Base-by-base conservation (phyloP, 1,140 invertebrate genomes). In the Ceratosolen solmsi region DNA sequence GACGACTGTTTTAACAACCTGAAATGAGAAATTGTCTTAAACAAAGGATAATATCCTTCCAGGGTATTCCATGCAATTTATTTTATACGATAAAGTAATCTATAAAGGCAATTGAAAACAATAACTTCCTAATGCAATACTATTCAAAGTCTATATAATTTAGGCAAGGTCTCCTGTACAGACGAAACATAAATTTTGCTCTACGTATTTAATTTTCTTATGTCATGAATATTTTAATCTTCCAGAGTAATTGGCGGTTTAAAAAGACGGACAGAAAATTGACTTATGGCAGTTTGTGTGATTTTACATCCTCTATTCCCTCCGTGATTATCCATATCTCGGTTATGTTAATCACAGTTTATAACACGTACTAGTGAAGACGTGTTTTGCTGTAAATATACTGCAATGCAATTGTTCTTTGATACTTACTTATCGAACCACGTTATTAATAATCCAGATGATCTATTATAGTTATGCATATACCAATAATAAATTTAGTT, bases 401-500 rank as follows among this genome's bases (percentile, higher is more conserved):
- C 51, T 17, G 63, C 72, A 81, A 75, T 75, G 41, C 22, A 41
- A 81, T 75, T 68, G 65, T 36, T 46, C 58, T 49, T 68, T 41
- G 58, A 38, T 1, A 9, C 20, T 11, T 1, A 56, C 25, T 30
- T 63, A 20, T 36, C 79, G 54, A 27, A 73, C 75, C 49, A 68
- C 46, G 41, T 54, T 80, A 75, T 80, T 80, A 80, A 75, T 80
- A 75, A 80, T 60, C 0, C 27, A 27, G 22, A 60, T 33, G 46
- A 79, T 72, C 68, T 65, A 38, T 79, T 70, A 27, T 41, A 38
- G 30, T 30, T 2, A 2, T 1, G 30, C 17, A n/a, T 20, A n/a
- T 65, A 11, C 60, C 56, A 79, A 56, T 79, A 56, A 36, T 33
- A 33, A 68, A n/a, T n/a, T n/a, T n/a, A n/a, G n/a, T n/a, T n/a